Percentiles rank a stretch among this genome's conserved stretches.
Conservation (phyloP, 2,888 invertebrate species). For the Sympetrum striolatum region DNA sequence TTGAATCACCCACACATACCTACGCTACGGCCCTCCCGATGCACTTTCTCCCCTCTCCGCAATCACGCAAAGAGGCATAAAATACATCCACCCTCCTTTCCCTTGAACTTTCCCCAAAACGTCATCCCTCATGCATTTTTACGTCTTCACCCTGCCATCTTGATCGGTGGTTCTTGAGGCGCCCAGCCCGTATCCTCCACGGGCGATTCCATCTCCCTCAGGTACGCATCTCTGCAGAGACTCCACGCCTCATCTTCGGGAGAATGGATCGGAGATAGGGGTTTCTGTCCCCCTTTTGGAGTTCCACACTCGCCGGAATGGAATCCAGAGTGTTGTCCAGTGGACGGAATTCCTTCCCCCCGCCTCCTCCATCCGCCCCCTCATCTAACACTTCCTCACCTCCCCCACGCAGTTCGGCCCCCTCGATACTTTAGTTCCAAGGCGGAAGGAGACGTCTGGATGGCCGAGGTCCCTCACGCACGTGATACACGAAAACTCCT, state of each 20-base stretch:
- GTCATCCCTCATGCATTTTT: neutral
- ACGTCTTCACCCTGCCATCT: neutral
- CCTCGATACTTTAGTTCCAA: neutral
- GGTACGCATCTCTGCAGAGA: neutral
- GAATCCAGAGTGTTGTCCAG: neutral
- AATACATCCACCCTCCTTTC: neutral
- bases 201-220: neutral
- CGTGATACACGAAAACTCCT: neutral
- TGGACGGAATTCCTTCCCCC: neutral
- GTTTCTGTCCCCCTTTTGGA: neutral
- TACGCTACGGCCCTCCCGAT: neutral
- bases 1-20: neutral
- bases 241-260: neutral
- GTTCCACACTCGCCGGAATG: neutral
- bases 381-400: constrained; percentile 9
- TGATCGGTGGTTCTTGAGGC: neutral
- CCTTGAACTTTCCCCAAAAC: neutral
- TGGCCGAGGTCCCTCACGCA: constrained; percentile 19
- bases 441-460: constrained; percentile 1
- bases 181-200: neutral
- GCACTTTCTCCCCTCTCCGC: neutral
- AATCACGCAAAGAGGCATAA: neutral
- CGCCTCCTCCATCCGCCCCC: neutral
- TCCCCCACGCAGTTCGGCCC: neutral
- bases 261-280: neutral